Conservation (phyloP, 2,113 vertebrate species). For the Phycodurus eques region DNA sequence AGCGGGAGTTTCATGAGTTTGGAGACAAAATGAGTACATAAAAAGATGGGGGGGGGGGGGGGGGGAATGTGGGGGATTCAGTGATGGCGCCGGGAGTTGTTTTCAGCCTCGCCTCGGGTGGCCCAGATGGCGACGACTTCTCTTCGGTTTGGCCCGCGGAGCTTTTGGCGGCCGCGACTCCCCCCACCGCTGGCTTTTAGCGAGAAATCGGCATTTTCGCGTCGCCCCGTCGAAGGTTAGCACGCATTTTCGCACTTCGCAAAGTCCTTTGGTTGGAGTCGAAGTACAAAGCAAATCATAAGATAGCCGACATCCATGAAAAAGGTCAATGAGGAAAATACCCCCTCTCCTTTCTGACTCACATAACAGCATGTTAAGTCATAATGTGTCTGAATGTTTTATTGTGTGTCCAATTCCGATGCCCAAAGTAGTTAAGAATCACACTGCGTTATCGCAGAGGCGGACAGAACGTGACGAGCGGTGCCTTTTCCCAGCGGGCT, state of each 20-base stretch:
- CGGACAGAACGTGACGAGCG: conserved; percentile 17
- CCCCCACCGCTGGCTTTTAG: conserved; percentile 46
- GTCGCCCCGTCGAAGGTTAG: conserved; percentile 33
- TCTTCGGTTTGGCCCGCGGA: conserved; percentile 57
- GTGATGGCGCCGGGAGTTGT: conserved; percentile 53
- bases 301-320: too few species aligned
- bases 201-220: conserved; percentile 26
- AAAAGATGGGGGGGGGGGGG: not conserved
- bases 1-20: conserved; percentile 12
- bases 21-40: conserved; percentile 25
- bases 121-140: conserved; percentile 63
- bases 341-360: too few species aligned
- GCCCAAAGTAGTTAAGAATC: not conserved
- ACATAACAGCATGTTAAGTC: conserved; percentile 10
- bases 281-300: too few species aligned
- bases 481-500: conserved; percentile 13
- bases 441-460: conserved; percentile 12
- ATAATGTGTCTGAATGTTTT: conserved; percentile 15
- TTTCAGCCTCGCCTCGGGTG: conserved; percentile 64
- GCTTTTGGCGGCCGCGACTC: conserved; percentile 66
- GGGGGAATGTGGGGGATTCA: conserved; percentile 16
- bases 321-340: not conserved
- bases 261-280: not conserved
- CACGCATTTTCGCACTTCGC: conserved; percentile 29
- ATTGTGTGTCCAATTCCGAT: conserved; percentile 17